Evolutionary conservation across 2,888 invertebrate genomes (phyloP).

Genomic region (Graphium colonna): DNA sequence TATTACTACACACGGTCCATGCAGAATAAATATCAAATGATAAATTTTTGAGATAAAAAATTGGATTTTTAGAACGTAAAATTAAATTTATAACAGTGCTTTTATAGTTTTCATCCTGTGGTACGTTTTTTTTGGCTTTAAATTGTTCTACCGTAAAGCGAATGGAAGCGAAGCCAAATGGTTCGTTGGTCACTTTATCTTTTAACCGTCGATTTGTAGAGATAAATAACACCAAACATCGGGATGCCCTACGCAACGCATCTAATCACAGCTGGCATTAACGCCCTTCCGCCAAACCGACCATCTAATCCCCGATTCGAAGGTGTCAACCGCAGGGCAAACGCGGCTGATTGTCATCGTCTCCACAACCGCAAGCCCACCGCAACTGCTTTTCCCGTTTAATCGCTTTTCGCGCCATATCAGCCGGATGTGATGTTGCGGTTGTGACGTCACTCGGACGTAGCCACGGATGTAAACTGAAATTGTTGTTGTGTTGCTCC

Average conservation of each 20-base stretch:
- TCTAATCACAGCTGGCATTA: neutral
- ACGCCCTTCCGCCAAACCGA: neutral
- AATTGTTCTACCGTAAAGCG: too few relatives aligned
- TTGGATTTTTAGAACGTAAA: too few relatives aligned
- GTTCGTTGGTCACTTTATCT: too few relatives aligned
- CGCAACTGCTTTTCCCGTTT: slow-evolving; percentile 33
- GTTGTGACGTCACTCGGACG: slow-evolving; percentile 4
- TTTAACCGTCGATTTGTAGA: too few relatives aligned
- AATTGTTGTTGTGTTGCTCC: neutral
- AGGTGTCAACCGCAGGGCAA: slow-evolving; percentile 31
- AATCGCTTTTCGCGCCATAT: slow-evolving; percentile 26
- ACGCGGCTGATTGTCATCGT: slow-evolving; percentile 24
- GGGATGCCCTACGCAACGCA: slow-evolving; percentile 3
- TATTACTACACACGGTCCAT: too few relatives aligned
- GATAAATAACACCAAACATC: too few relatives aligned
- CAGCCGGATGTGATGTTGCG: slow-evolving; percentile 22
- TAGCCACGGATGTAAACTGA: neutral
- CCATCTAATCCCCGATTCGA: slow-evolving; percentile 20
- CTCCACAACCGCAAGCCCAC: slow-evolving; percentile 23
- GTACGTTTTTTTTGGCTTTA: too few relatives aligned
- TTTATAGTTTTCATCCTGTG: too few relatives aligned
- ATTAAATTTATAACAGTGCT: too few relatives aligned
- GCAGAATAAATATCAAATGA: too few relatives aligned
- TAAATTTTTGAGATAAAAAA: too few relatives aligned
- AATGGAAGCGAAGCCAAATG: too few relatives aligned